Evolutionary conservation across 2,113 vertebrate species (phyloP).

Genomic region (Oreochromis spilurus): DNA sequence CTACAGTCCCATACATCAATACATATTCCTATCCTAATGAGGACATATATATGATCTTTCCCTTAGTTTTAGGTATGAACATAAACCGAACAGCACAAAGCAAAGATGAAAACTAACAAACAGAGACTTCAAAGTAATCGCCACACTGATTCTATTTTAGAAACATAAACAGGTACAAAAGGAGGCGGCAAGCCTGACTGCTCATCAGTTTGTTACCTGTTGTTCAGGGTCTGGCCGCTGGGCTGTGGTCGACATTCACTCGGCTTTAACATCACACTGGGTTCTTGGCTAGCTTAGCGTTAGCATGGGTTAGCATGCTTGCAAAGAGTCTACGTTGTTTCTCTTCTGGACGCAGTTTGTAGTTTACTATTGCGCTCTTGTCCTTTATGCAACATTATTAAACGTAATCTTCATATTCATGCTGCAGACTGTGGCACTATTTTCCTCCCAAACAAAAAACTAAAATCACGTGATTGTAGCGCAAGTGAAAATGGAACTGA

Average conservation of each 20-base stretch:
- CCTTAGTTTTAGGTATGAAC: background rate
- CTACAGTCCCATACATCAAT: background rate
- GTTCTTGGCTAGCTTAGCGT: background rate
- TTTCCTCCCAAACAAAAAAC: background rate
- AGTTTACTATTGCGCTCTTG: background rate
- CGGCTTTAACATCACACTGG: background rate
- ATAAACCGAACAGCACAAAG: background rate
- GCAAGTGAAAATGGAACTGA: background rate
- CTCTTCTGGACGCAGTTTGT: background rate
- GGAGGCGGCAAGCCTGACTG: background rate
- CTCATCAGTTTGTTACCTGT: background rate
- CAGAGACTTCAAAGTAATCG: background rate
- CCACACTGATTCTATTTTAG: background rate
- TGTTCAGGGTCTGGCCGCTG: background rate
- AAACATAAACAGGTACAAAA: background rate
- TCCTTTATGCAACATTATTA: background rate
- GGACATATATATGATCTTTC: background rate
- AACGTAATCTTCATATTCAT: background rate
- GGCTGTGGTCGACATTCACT: background rate
- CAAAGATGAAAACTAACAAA: background rate
- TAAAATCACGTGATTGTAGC: background rate
- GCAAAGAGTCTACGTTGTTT: background rate
- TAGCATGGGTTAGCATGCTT: background rate
- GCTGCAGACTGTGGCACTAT: background rate
- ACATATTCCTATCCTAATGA: background rate